Conservation (phyloP, 2,888 invertebrate genomes). For the Phytoseiulus persimilis region DNA sequence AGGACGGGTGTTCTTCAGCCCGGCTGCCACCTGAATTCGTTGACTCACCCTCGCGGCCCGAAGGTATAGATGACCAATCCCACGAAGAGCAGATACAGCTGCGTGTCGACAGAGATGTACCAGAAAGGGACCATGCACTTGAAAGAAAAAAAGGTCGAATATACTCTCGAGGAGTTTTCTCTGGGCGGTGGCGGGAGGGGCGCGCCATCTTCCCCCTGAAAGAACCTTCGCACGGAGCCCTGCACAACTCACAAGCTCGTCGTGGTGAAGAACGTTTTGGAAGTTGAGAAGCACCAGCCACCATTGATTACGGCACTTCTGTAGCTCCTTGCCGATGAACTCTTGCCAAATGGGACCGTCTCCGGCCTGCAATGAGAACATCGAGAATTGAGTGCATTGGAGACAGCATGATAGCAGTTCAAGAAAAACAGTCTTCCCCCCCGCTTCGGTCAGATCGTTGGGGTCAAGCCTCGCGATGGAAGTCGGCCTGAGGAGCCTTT, state of each 20-base stretch:
- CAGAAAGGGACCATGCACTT: conserved; percentile 36
- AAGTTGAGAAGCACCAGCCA: conserved; percentile 19
- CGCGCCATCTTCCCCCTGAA: no score
- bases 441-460: no score
- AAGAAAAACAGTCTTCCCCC: no score
- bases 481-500: no score
- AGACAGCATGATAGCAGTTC: no score
- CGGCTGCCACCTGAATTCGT: no score
- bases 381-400: no score
- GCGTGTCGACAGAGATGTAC: conserved; percentile 29
- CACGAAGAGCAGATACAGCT: conserved; percentile 16
- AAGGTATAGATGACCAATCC: conserved; percentile 30
- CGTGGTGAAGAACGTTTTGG: conserved; percentile 29
- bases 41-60: neutral
- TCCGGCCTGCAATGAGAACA: neutral
- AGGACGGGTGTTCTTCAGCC: no score
- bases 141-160: neutral
- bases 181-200: no score
- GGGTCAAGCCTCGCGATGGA: no score
- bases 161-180: no score
- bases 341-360: conserved; percentile 33
- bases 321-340: conserved; percentile 31
- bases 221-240: no score
- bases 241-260: conserved; percentile 22
- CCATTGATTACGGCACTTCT: conserved; percentile 30